Evolutionary conservation across 2,113 vertebrate species (phyloP).

Genomic region (Pedetes capensis): DNA sequence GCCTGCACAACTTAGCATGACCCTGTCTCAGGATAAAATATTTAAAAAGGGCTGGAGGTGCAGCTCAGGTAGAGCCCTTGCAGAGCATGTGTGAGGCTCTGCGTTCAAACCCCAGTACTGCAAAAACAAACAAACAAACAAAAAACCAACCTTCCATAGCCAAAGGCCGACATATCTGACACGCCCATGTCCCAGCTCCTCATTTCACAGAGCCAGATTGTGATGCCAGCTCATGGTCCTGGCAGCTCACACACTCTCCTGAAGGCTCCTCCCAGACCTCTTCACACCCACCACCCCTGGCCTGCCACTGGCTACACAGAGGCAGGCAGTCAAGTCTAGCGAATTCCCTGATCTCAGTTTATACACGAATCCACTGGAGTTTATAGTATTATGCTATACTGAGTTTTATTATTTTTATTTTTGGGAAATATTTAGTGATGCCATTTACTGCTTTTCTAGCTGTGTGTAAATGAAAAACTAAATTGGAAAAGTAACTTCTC

Average conservation of each 20-base stretch:
- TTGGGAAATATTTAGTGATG: not conserved
- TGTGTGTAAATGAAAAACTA: slow-evolving; percentile 50
- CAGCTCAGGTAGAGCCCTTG: too few relatives aligned
- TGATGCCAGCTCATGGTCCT: accelerated
- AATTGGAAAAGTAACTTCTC: slow-evolving; percentile 52
- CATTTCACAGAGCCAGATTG: not conserved
- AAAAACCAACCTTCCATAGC: too few relatives aligned
- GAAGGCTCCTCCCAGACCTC: not conserved
- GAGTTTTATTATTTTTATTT: not conserved
- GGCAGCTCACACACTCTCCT: too few relatives aligned
- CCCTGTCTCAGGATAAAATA: too few relatives aligned
- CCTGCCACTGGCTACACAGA: not conserved
- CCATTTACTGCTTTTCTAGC: slow-evolving; percentile 55
- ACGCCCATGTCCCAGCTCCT: too few relatives aligned
- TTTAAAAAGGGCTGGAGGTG: too few relatives aligned
- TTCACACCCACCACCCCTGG: accelerated
- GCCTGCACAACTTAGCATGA: too few relatives aligned
- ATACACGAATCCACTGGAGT: not conserved
- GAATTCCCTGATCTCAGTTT: not conserved
- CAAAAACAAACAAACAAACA: too few relatives aligned
- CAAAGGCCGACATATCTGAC: accelerated
- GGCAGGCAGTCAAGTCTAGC: accelerated
- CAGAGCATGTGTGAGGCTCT: too few relatives aligned
- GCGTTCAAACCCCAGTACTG: too few relatives aligned
- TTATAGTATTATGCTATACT: not conserved